Evolutionary conservation across 2,888 invertebrate genomes (phyloP).

Genomic region (Lissonota sp.): DNA sequence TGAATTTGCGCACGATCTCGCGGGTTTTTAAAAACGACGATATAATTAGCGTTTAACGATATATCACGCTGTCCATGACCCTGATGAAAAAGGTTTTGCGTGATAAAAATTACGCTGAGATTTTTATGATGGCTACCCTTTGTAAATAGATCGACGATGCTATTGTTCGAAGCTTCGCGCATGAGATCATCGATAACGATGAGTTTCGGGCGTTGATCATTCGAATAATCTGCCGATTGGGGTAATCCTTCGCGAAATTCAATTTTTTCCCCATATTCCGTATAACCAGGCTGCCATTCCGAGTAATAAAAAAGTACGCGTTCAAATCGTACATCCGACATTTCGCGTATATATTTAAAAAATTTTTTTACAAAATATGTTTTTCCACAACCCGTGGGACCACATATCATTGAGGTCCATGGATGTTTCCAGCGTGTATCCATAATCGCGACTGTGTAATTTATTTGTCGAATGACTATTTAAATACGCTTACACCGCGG

Average conservation of each 20-base stretch:
- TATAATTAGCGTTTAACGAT: no score
- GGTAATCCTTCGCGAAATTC: constrained; percentile 14
- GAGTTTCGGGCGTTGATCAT: constrained; percentile 10
- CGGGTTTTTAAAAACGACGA: no score
- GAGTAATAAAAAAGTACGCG: not conserved
- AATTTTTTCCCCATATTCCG: not conserved
- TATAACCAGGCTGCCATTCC: not conserved
- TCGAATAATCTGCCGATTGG: constrained; percentile 11
- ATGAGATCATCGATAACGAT: not conserved
- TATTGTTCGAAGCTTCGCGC: no score
- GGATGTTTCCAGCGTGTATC: constrained; percentile 38
- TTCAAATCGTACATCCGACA: constrained; percentile 2
- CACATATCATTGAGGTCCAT: constrained; percentile 45
- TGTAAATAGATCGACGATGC: not conserved
- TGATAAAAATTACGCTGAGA: constrained; percentile 47
- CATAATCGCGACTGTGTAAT: constrained; percentile 11
- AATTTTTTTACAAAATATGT: not conserved
- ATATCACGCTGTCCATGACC: no score
- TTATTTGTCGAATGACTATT: not conserved
- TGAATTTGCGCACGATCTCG: not conserved
- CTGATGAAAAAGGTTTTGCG: constrained; percentile 19
- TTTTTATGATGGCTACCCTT: constrained; percentile 54
- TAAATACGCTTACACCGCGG: constrained; percentile 6
- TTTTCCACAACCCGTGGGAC: constrained; percentile 1
- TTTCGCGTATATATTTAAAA: constrained; percentile 1